A percentile compares a stretch with the other conserved stretches of the same genome.
Conservation (phyloP, 2,113 vertebrate species). For the Cairina moschata region DNA sequence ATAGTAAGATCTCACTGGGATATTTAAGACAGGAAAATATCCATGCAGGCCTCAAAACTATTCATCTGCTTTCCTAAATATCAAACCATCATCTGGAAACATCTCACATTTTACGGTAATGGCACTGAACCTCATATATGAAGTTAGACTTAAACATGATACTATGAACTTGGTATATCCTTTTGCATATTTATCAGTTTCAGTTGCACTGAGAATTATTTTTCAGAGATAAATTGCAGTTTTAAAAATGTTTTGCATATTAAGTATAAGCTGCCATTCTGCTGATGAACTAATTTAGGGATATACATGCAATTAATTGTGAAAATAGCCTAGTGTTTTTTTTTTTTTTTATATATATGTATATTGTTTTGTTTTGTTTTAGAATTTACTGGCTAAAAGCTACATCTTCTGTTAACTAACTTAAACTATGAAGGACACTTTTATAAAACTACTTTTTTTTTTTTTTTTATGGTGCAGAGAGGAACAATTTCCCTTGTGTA, state of each 20-base stretch:
- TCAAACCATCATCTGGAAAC: neutral
- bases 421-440: neutral
- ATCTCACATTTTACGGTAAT: neutral
- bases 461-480: neutral
- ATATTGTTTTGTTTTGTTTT: no score
- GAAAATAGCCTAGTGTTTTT: neutral
- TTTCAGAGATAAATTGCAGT: neutral
- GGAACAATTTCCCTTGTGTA: neutral
- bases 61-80: neutral
- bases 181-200: neutral
- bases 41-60: neutral
- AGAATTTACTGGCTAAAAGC: neutral
- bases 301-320: neutral
- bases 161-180: neutral
- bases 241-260: neutral
- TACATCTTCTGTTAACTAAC: neutral
- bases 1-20: neutral
- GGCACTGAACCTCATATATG: neutral
- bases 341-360: no score
- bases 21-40: neutral
- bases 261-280: constrained; percentile 11
- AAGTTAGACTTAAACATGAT: neutral
- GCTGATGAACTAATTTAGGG: neutral
- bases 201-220: neutral
- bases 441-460: neutral